Evolutionary conservation across 2,797 vertebrate genomes (phyloP).

Genomic region (Anabacerthia variegaticeps): DNA sequence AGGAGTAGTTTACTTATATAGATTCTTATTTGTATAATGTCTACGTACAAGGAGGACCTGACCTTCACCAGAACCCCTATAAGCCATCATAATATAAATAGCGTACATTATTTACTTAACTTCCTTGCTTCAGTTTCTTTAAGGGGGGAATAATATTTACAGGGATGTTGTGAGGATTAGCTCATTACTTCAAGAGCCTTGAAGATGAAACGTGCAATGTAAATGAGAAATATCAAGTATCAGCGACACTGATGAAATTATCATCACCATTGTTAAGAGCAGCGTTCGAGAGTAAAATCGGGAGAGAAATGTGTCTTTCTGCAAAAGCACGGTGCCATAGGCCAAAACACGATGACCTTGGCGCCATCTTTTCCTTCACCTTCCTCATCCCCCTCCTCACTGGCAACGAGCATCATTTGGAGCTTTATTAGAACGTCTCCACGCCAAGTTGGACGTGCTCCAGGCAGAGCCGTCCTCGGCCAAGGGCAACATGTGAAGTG

Average conservation of each 20-base stretch:
- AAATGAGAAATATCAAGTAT: slow-evolving; percentile 71
- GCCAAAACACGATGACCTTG: slow-evolving; percentile 47
- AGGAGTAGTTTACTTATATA: slow-evolving; percentile 57
- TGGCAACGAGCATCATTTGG: slow-evolving; percentile 66
- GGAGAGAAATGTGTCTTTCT: slow-evolving; percentile 6
- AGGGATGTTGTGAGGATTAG: slow-evolving; percentile 71
- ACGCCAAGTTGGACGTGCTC: slow-evolving; percentile 70
- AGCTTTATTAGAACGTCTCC: slow-evolving; percentile 69
- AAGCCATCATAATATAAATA: slow-evolving; percentile 68
- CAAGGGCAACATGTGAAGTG: slow-evolving; percentile 73
- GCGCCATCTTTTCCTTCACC: slow-evolving; percentile 58
- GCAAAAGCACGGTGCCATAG: neutral
- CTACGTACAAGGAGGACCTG: slow-evolving; percentile 56
- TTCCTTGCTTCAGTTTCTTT: slow-evolving; percentile 69
- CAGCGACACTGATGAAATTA: slow-evolving; percentile 63
- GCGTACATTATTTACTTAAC: slow-evolving; percentile 61
- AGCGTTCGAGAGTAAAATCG: neutral
- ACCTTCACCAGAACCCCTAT: slow-evolving; percentile 63
- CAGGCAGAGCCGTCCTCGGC: slow-evolving; percentile 71
- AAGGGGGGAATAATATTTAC: slow-evolving; percentile 68
- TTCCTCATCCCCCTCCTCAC: slow-evolving; percentile 66
- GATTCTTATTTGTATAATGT: slow-evolving; percentile 60
- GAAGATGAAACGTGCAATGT: slow-evolving; percentile 67
- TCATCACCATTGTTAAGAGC: slow-evolving; percentile 63
- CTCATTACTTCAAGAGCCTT: slow-evolving; percentile 70